Evolutionary conservation across 2,113 vertebrate genomes (phyloP).

Genomic region (Cygnus buccinator): DNA sequence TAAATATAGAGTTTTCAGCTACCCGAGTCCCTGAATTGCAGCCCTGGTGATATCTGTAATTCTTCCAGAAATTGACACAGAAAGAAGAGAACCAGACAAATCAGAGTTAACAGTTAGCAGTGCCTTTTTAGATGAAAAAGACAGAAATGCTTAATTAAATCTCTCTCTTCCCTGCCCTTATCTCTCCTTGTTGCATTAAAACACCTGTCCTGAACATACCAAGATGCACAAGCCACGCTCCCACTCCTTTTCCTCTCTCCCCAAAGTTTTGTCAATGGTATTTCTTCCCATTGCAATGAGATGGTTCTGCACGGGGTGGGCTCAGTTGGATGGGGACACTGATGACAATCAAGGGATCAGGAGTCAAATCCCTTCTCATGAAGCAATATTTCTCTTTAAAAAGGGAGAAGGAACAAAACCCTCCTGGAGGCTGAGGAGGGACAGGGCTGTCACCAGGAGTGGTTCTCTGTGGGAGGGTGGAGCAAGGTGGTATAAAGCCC

Average conservation of each 20-base stretch:
- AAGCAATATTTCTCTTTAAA: neutral
- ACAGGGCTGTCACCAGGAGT: neutral
- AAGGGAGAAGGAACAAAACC: neutral
- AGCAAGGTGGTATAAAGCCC: neutral
- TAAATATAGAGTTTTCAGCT: fast-evolving
- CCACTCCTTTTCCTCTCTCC: neutral
- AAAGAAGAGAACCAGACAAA: neutral
- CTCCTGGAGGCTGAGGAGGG: neutral
- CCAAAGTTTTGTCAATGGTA: neutral
- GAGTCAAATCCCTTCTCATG: neutral
- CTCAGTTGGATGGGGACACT: neutral
- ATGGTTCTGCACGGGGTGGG: neutral
- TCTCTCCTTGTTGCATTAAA: neutral
- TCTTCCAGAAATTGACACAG: neutral
- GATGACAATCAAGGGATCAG: neutral
- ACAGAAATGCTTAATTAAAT: neutral
- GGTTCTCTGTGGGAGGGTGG: neutral
- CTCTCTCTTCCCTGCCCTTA: neutral
- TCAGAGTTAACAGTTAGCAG: neutral
- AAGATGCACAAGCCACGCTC: neutral
- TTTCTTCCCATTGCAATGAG: neutral
- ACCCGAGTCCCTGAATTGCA: neutral
- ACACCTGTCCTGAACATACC: neutral
- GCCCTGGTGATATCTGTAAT: neutral
- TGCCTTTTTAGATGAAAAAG: neutral